A percentile compares a stretch with the other conserved stretches of the same genome.
Conservation (phyloP, 2,113 vertebrate species). For the human region DNA sequence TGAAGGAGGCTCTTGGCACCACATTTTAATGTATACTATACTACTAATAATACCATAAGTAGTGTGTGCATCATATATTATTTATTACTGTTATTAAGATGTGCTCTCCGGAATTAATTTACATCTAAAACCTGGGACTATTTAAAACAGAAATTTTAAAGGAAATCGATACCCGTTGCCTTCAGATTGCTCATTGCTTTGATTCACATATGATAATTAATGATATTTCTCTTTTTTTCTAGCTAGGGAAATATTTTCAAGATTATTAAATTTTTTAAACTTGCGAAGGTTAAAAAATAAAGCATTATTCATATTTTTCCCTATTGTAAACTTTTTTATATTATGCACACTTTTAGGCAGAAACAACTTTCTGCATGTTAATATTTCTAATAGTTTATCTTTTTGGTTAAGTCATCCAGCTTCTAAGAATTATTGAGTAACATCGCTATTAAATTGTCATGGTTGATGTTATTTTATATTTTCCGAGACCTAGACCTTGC, state of each 20-base stretch:
- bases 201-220: neutral
- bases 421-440: conserved; percentile 17
- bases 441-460: conserved; percentile 18
- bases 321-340: neutral
- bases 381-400: conserved; percentile 26
- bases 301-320: neutral
- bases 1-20: neutral
- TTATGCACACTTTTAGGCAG: neutral
- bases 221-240: neutral
- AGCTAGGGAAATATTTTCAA: conserved; percentile 28
- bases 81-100: neutral
- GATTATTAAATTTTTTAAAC: conserved; percentile 17
- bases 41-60: neutral
- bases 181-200: conserved; percentile 10
- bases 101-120: conserved; percentile 31
- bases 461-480: conserved; percentile 50
- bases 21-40: neutral
- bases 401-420: conserved; percentile 8
- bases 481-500: conserved; percentile 17
- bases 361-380: neutral
- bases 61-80: neutral
- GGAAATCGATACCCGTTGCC: neutral
- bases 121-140: conserved; percentile 9
- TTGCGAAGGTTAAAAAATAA: neutral
- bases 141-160: conserved; percentile 28